Percentiles rank a stretch among this genome's conserved stretches.
Conservation (phyloP, 2,113 vertebrate species). For the Python bivittatus region DNA sequence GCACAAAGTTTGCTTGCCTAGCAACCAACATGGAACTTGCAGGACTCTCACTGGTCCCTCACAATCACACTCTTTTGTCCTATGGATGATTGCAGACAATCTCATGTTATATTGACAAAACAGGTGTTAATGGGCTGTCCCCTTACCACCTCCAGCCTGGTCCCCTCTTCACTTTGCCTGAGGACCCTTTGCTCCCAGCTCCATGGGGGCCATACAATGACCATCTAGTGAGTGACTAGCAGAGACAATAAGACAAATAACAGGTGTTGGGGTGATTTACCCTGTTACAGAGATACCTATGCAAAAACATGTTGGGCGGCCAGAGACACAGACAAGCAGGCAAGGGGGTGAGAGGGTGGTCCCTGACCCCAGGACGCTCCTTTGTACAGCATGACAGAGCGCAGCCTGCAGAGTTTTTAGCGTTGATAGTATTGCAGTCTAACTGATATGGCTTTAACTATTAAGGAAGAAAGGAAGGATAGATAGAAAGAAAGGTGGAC, state of each 20-base stretch:
- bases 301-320: constrained; percentile 51
- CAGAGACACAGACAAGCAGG: constrained; percentile 30
- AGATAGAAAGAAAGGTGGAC: constrained; percentile 49
- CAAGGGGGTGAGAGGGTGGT: constrained; percentile 31
- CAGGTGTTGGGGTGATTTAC: constrained; percentile 39
- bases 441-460: constrained; percentile 88
- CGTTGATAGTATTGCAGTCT: constrained; percentile 82
- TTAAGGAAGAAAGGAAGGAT: constrained; percentile 61
- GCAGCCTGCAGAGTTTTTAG: constrained; percentile 54
- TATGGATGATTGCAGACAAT: constrained; percentile 2
- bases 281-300: constrained; percentile 66
- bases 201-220: constrained; percentile 17
- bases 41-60: not conserved
- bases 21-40: not conserved
- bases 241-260: constrained; percentile 18
- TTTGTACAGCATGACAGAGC: constrained; percentile 62
- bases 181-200: not conserved
- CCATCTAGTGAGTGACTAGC: constrained; percentile 29
- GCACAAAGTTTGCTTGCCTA: not conserved
- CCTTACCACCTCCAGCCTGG: not conserved
- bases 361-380: constrained; percentile 58
- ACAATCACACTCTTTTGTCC: not conserved
- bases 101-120: not conserved
- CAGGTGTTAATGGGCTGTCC: not conserved
- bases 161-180: not conserved